phyloP scores from a whole-genome alignment of 2,113 vertebrate species.

The Percopsis transmontana region DNA sequence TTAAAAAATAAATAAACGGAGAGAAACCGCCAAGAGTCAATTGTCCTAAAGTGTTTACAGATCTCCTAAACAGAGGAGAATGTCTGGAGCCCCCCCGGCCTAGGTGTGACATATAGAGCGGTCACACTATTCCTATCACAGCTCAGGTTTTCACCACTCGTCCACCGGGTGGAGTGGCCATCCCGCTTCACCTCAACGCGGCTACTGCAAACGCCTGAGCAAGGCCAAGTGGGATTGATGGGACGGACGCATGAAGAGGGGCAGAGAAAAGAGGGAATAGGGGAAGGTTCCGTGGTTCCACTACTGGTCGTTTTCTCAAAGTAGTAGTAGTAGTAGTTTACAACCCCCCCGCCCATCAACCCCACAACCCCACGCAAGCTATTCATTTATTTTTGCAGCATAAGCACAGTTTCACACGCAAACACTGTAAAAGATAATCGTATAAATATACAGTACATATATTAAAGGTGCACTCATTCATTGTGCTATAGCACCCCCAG shows the following conservation, averaged over 20 bases:
- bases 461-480: too few relatives aligned
- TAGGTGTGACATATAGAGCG: conserved; percentile 21
- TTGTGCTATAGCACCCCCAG: too few relatives aligned
- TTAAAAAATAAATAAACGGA: not conserved
- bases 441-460: too few relatives aligned
- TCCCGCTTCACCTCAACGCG: not conserved
- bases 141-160: not conserved
- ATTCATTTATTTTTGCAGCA: too few relatives aligned
- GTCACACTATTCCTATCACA: conserved; percentile 20
- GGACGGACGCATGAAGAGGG: not conserved
- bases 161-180: not conserved
- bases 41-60: conserved; percentile 25
- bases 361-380: too few relatives aligned
- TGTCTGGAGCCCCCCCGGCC: conserved; percentile 43
- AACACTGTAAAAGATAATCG: too few relatives aligned
- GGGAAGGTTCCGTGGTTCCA: not conserved
- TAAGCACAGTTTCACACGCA: too few relatives aligned
- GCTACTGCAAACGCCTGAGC: conserved; percentile 2
- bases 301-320: too few relatives aligned
- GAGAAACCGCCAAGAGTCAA: conserved; percentile 32
- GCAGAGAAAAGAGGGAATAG: not conserved
- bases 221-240: not conserved
- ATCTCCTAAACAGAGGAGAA: conserved; percentile 27
- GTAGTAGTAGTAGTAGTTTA: too few relatives aligned
- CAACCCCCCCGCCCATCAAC: too few relatives aligned